Evolutionary conservation across 2,113 vertebrate species (phyloP).

Genomic region (Cheilinus undulatus): DNA sequence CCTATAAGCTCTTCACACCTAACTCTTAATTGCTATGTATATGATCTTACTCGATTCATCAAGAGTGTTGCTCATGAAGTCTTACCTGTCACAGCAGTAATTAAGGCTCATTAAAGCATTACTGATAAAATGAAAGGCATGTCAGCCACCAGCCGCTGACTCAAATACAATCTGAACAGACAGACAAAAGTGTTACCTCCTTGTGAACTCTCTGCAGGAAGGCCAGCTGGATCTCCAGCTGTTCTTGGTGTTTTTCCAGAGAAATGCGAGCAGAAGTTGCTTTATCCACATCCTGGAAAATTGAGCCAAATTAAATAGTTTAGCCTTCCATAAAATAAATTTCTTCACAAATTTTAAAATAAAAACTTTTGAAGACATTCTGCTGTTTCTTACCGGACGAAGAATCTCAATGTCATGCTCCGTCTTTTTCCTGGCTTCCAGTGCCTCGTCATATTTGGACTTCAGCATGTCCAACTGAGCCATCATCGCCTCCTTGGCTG

Average conservation of each 20-base stretch:
- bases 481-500: slow-evolving; percentile 74
- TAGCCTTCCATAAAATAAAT: not conserved
- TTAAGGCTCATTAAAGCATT: slow-evolving; percentile 32
- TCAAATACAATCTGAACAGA: not conserved
- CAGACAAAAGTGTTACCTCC: slow-evolving; percentile 72
- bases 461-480: slow-evolving; percentile 78
- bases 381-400: slow-evolving; percentile 74
- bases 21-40: slow-evolving; percentile 19
- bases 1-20: slow-evolving; percentile 25
- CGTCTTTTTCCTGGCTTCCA: slow-evolving; percentile 77
- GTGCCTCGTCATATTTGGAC: slow-evolving; percentile 77
- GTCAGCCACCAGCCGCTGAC: not conserved
- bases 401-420: slow-evolving; percentile 82
- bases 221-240: slow-evolving; percentile 77
- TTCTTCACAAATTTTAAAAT: not conserved
- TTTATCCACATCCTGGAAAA: slow-evolving; percentile 74
- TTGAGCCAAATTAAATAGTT: not conserved
- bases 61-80: not conserved
- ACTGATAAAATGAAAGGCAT: slow-evolving; percentile 27
- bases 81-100: slow-evolving; percentile 18
- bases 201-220: slow-evolving; percentile 84
- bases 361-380: not conserved
- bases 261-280: slow-evolving; percentile 73
- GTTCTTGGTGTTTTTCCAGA: slow-evolving; percentile 80
- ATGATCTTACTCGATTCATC: slow-evolving; percentile 22